Evolutionary conservation across 2,113 vertebrate species (phyloP).

Genomic region (Puffinus mauretanicus): DNA sequence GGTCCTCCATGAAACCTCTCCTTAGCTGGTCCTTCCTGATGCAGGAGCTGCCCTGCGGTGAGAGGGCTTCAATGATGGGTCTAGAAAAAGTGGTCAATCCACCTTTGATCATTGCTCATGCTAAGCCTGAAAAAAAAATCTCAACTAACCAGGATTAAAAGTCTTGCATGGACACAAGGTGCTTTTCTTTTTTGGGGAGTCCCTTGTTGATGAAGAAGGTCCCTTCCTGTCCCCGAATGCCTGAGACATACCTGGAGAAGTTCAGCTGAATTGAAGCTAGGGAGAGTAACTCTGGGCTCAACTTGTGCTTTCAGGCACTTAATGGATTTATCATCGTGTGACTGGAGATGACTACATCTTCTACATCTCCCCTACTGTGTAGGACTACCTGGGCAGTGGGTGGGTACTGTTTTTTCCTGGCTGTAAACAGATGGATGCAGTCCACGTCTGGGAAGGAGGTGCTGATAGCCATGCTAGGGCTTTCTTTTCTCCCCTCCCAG

Average conservation of each 20-base stretch:
- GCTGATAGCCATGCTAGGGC: not conserved
- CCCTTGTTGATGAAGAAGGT: not conserved
- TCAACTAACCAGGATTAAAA: not conserved
- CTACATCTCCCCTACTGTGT: constrained; percentile 29
- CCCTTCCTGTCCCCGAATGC: not conserved
- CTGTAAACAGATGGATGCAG: not conserved
- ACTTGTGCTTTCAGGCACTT: constrained; percentile 34
- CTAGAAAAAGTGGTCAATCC: not conserved
- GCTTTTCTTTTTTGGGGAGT: not conserved
- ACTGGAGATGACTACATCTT: constrained; percentile 8
- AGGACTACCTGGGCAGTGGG: constrained; percentile 53
- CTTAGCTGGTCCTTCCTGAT: not conserved
- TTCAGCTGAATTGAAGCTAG: not conserved
- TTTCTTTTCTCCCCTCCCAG: not conserved
- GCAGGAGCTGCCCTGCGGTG: not conserved
- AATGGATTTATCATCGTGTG: not conserved
- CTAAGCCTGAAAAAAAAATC: not conserved
- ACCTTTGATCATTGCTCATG: not conserved
- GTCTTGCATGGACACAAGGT: not conserved
- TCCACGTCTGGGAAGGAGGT: not conserved
- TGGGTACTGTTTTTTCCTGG: not conserved
- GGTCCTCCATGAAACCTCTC: not conserved
- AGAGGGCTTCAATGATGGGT: not conserved
- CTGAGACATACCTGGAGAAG: not conserved
- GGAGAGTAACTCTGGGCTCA: not conserved